Conservation (phyloP, 30 jellyfish, hydroid and myxozoan species). For the Cassiopea andromeda region DNA sequence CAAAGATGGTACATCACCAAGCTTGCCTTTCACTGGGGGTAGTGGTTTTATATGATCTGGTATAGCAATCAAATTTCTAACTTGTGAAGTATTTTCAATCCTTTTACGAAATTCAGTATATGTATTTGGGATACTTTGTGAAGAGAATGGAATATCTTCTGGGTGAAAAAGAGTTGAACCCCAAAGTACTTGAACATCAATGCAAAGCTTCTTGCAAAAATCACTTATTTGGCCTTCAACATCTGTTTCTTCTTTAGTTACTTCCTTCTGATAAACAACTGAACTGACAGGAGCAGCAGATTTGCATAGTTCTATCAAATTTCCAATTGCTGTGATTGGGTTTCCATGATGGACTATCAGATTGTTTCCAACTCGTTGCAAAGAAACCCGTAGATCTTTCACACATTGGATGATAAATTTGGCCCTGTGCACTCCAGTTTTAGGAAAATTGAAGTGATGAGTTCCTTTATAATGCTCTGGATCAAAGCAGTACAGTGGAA, state of each 20-base stretch:
- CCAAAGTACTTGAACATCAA: conserved; percentile 53
- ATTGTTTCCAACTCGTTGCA: conserved; percentile 53
- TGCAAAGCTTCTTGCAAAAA: conserved; percentile 24
- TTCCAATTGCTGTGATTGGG: conserved; percentile 51
- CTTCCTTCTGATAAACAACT: conserved; percentile 68
- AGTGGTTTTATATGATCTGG: conserved; percentile 52
- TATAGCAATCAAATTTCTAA: conserved; percentile 27
- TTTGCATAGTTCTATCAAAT: conserved; percentile 43
- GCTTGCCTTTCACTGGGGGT: conserved; percentile 51
- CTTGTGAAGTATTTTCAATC: conserved; percentile 37
- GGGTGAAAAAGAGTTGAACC: conserved; percentile 73
- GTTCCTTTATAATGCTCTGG: conserved; percentile 76
- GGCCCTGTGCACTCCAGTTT: conserved; percentile 60
- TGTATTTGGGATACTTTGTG: conserved; percentile 51
- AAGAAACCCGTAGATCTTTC: conserved; percentile 29
- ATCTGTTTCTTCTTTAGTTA: conserved; percentile 63
- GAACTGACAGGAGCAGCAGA: conserved; percentile 65
- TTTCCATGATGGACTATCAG: conserved; percentile 43
- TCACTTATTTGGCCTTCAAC: conserved; percentile 20
- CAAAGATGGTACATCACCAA: conserved; percentile 58
- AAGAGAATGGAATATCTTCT: conserved; percentile 53
- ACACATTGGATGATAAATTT: conserved; percentile 55
- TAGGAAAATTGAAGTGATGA: conserved; percentile 57
- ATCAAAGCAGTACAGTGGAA: conserved; percentile 73
- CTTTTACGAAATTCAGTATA: conserved; percentile 66